phyloP scores from a whole-genome alignment of 2,797 vertebrate species.

The Sebastes aleutianus region DNA sequence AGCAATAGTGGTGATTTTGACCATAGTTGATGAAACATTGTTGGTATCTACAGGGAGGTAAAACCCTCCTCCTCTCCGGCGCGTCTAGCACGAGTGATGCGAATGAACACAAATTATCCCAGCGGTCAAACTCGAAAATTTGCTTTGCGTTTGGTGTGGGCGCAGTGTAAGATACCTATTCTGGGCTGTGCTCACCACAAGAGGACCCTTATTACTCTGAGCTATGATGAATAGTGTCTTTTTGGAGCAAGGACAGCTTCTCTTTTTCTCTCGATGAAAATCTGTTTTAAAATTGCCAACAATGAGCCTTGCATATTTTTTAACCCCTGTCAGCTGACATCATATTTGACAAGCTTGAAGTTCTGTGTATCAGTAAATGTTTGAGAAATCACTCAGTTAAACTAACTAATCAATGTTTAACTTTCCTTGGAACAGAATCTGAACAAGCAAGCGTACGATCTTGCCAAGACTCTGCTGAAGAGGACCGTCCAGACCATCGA shows the following conservation, averaged over 20 bases:
- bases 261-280: no score
- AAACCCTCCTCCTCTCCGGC: no score
- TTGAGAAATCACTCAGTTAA: background rate
- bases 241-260: background rate
- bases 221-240: background rate
- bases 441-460: conserved; percentile 98
- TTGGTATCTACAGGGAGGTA: no score
- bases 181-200: background rate
- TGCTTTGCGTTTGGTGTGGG: no score
- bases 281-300: background rate
- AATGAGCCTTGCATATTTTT: background rate
- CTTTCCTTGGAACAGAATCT: conserved; percentile 86
- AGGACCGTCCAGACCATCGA: conserved; percentile 98
- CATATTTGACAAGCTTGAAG: background rate
- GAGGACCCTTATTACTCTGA: background rate
- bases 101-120: no score
- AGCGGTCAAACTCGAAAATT: no score
- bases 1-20: no score
- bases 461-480: conserved; percentile 96
- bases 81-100: no score
- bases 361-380: background rate
- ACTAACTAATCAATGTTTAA: conserved; percentile 4
- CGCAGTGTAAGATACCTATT: background rate
- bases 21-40: no score
- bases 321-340: background rate